Evolutionary conservation across 2,888 invertebrate genomes (phyloP).

Genomic region (Nemotelus pantherinus): DNA sequence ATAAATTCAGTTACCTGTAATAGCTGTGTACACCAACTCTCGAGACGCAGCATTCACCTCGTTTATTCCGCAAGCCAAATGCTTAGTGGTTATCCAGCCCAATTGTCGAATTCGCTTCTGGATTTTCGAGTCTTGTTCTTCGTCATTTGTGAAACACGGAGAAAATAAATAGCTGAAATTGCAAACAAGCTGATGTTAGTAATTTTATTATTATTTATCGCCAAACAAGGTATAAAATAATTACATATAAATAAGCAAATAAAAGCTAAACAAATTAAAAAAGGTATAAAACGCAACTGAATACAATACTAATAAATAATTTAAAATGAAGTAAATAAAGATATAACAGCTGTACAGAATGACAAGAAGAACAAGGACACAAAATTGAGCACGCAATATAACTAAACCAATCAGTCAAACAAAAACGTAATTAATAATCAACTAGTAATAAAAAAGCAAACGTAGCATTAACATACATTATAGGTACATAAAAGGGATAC

Average conservation of each 20-base stretch:
- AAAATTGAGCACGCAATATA: too few species aligned
- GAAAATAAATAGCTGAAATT: slow-evolving; percentile 81
- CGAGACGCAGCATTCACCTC: slow-evolving; percentile 84
- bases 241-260: too few species aligned
- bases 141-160: slow-evolving; percentile 87
- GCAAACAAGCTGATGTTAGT: slow-evolving; percentile 55
- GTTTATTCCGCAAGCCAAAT: slow-evolving; percentile 92
- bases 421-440: too few species aligned
- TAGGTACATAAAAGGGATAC: too few species aligned
- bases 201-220: slow-evolving; percentile 52
- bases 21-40: slow-evolving; percentile 92
- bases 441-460: too few species aligned
- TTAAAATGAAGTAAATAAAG: too few species aligned
- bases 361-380: too few species aligned
- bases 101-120: slow-evolving; percentile 94
- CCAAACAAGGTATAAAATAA: slow-evolving; percentile 47
- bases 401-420: too few species aligned
- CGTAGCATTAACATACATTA: too few species aligned
- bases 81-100: slow-evolving; percentile 95
- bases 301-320: neutral
- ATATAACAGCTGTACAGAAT: too few species aligned
- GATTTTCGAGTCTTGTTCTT: slow-evolving; percentile 91
- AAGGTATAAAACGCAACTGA: too few species aligned
- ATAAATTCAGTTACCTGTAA: slow-evolving; percentile 73
- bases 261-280: too few species aligned